These are phyloP conservation scores for Helicoverpa zea DNA, from an alignment of 1,140 invertebrate species.

Conservation along the genomic window DNA sequence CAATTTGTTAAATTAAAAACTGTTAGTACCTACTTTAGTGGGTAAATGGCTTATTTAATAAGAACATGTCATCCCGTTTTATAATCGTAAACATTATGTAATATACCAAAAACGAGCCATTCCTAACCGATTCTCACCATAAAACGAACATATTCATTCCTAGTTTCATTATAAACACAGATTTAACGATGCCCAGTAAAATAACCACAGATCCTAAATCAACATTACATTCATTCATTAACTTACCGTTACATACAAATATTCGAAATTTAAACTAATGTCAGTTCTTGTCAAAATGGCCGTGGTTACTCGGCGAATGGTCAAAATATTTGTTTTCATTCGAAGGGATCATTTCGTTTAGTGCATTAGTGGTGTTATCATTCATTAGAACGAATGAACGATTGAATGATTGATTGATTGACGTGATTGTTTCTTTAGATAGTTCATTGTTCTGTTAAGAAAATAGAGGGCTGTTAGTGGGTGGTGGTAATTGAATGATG, in stretches of 20 bases:
- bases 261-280: conserved; percentile 35
- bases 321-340: conserved; percentile 50
- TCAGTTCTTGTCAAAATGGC: conserved; percentile 51
- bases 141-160: neutral
- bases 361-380: conserved; percentile 41
- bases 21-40: too few species aligned
- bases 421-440: conserved; percentile 45
- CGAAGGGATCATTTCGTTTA: conserved; percentile 51
- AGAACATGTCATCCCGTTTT: too few species aligned
- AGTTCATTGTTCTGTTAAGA: conserved; percentile 45
- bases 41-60: too few species aligned
- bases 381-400: conserved; percentile 14
- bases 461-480: conserved; percentile 28
- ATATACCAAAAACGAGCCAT: too few species aligned
- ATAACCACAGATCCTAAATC: conserved; percentile 24
- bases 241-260: conserved; percentile 35
- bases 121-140: neutral
- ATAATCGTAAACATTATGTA: too few species aligned
- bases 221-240: conserved; percentile 31
- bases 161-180: conserved; percentile 14
- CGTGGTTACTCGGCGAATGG: conserved; percentile 29
- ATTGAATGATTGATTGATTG: conserved; percentile 53
- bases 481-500: neutral
- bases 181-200: conserved; percentile 19
- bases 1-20: too few species aligned